A percentile compares a stretch with the other conserved stretches of the same genome.
Evolutionary conservation across 2,113 vertebrate species (phyloP).

Genomic region (Todiramphus chloris): DNA sequence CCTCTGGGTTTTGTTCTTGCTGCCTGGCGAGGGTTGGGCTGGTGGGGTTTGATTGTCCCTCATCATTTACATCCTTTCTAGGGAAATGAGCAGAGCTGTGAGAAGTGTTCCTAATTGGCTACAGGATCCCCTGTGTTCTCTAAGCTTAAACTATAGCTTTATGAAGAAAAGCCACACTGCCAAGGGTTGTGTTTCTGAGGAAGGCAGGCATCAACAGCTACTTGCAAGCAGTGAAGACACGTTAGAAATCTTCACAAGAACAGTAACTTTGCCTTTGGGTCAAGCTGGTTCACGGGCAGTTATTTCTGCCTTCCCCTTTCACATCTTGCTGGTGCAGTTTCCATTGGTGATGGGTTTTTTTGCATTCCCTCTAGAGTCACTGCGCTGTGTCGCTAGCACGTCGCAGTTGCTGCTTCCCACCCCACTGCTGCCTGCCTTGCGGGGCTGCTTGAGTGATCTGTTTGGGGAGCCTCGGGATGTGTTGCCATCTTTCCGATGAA

Average conservation of each 20-base stretch:
- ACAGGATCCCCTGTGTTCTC: neutral
- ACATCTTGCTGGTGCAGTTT: neutral
- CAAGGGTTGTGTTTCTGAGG: neutral
- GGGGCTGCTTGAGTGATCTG: conserved; percentile 14
- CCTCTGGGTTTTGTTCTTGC: neutral
- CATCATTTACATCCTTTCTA: neutral
- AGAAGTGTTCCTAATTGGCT: neutral
- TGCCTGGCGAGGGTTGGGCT: neutral
- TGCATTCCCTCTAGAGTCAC: neutral
- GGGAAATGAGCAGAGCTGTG: neutral
- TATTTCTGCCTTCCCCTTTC: neutral
- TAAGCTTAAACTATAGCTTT: neutral
- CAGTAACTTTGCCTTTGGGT: neutral
- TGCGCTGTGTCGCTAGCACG: neutral
- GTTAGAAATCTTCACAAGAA: neutral
- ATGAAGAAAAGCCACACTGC: neutral
- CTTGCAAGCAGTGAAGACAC: neutral
- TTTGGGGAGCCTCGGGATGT: conserved; percentile 18
- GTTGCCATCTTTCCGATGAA: conserved; percentile 22
- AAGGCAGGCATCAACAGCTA: neutral
- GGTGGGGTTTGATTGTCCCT: neutral
- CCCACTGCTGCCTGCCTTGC: neutral
- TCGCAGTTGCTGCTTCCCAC: neutral
- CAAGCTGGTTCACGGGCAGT: neutral
- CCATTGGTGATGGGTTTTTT: neutral